Conservation (phyloP, 2,113 vertebrate genomes). For the Echinops telfairi region DNA sequence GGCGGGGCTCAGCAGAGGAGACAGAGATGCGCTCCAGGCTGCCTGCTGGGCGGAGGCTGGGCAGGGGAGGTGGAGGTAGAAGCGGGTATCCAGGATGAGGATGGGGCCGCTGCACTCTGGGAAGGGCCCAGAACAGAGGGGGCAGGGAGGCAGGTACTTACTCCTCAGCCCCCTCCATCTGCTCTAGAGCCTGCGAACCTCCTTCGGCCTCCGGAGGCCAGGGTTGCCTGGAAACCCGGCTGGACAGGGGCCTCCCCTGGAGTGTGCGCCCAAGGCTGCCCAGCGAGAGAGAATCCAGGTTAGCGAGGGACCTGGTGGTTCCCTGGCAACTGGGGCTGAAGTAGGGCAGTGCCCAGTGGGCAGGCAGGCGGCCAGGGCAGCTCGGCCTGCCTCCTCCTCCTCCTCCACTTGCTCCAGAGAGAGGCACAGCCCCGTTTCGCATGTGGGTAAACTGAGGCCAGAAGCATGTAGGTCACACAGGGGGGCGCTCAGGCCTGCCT, state of each 20-base stretch:
- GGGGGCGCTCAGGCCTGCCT: not conserved
- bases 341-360: constrained; percentile 71
- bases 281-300: constrained; percentile 78
- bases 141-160: not conserved
- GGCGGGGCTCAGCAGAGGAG: not conserved
- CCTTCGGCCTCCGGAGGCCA: constrained; percentile 16
- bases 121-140: not conserved
- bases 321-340: constrained; percentile 80
- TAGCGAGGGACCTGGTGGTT: constrained; percentile 75
- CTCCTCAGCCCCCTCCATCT: not conserved
- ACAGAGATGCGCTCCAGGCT: not conserved
- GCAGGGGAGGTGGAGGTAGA: not conserved
- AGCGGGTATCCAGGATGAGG: not conserved
- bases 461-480: not conserved
- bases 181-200: not conserved
- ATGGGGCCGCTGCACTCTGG: not conserved
- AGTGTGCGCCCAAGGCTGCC: not conserved
- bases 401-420: not conserved
- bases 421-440: not conserved
- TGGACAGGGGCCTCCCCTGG: constrained; percentile 53
- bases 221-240: constrained; percentile 75
- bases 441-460: not conserved
- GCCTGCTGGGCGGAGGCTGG: not conserved
- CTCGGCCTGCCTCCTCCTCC: not conserved
- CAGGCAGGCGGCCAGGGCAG: not conserved